Conservation (phyloP, 2,888 invertebrate species). For the Epinotia demarniana region DNA sequence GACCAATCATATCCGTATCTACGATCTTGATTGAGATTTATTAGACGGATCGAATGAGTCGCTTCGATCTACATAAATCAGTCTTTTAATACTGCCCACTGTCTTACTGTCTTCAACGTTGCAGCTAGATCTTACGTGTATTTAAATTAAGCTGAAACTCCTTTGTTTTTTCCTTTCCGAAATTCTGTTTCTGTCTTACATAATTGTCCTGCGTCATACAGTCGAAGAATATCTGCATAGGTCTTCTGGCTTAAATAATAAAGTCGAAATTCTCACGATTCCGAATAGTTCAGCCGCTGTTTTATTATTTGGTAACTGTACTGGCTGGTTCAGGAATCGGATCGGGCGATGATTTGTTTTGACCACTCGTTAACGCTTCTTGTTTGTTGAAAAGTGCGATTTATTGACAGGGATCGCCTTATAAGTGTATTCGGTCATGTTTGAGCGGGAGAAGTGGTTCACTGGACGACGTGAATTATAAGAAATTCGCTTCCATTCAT, state of each 20-base stretch:
- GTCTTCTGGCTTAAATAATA: neutral
- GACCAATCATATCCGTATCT: slow-evolving; percentile 70
- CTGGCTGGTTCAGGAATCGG: slow-evolving; percentile 58
- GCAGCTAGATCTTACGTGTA: slow-evolving; percentile 14
- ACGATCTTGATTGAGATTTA: slow-evolving; percentile 82
- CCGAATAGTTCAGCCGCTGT: neutral
- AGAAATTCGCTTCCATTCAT: neutral
- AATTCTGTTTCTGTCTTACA: neutral
- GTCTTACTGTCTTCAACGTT: slow-evolving; percentile 12
- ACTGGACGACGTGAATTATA: neutral
- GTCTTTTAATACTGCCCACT: slow-evolving; percentile 43
- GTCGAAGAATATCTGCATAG: neutral
- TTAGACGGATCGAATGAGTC: slow-evolving; percentile 69
- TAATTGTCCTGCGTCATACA: slow-evolving; percentile 17
- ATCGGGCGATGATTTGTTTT: slow-evolving; percentile 66
- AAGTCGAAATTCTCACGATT: slow-evolving; percentile 12
- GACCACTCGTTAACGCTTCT: slow-evolving; percentile 67
- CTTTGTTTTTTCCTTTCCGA: slow-evolving; percentile 10
- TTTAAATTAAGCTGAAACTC: slow-evolving; percentile 20
- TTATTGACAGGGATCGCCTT: slow-evolving; percentile 17
- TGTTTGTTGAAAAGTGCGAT: slow-evolving; percentile 48
- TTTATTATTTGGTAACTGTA: slow-evolving; percentile 49
- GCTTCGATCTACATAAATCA: slow-evolving; percentile 60
- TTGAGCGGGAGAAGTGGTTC: neutral
- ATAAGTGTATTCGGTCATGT: neutral